A percentile compares a stretch with the other conserved stretches of the same genome.
Evolutionary conservation across 2,888 invertebrate species (phyloP).

Genomic region (Helleia helle): DNA sequence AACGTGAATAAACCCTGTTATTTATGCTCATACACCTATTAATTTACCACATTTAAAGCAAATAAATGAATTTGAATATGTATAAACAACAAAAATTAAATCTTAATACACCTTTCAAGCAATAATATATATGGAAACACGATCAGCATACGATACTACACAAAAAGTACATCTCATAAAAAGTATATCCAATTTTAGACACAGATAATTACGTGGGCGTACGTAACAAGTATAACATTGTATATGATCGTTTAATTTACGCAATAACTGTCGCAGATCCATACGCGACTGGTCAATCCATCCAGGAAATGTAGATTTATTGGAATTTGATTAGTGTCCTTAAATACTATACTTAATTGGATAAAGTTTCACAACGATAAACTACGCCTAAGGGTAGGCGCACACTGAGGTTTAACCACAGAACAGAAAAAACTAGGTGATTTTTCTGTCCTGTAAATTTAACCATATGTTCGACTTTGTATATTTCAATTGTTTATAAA

Average conservation of each 20-base stretch:
- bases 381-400: slow-evolving; percentile 9
- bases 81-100: no score
- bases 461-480: no score
- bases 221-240: background rate
- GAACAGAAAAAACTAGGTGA: no score
- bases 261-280: background rate
- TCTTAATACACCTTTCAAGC: no score
- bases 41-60: no score
- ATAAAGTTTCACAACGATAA: slow-evolving; percentile 11
- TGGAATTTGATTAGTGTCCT: slow-evolving; percentile 15
- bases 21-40: no score
- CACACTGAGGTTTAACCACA: background rate
- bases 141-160: no score
- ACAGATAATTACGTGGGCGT: background rate
- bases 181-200: background rate
- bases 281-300: background rate
- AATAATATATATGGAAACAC: no score
- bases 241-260: slow-evolving; percentile 6
- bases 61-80: no score
- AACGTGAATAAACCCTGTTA: no score
- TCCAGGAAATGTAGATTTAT: slow-evolving; percentile 16
- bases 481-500: no score
- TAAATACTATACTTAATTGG: slow-evolving; percentile 17
- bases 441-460: no score
- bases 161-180: background rate